Conservation (phyloP, 2,888 invertebrate genomes). For the Calephelis perditalis region DNA sequence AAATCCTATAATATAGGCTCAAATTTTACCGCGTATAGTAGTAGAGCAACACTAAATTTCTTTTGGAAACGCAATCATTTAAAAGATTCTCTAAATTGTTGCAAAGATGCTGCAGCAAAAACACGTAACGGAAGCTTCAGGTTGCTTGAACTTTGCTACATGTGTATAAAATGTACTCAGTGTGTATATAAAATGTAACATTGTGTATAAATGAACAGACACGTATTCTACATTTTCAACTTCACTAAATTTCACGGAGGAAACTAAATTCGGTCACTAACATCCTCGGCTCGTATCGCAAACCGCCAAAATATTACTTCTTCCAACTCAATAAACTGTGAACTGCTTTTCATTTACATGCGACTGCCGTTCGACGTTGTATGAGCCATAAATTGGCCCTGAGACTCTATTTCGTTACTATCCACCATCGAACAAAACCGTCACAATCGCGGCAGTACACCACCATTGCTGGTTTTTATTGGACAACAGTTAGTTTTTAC, state of each 20-base stretch:
- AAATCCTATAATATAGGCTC: no score
- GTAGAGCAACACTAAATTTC: no score
- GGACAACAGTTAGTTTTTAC: no score
- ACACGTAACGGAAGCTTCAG: no score
- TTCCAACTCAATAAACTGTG: slow-evolving; percentile 46
- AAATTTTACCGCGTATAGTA: no score
- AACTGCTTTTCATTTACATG: slow-evolving; percentile 49
- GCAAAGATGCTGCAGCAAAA: no score
- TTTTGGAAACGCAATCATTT: no score
- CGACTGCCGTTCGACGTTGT: slow-evolving; percentile 41
- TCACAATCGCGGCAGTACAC: slow-evolving; percentile 12
- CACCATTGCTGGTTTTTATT: slow-evolving; percentile 28
- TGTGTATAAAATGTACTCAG: no score
- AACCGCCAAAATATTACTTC: slow-evolving; percentile 37
- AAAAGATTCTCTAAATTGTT: no score
- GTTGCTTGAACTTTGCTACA: no score
- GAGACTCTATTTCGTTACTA: slow-evolving; percentile 37
- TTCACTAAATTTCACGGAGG: not conserved
- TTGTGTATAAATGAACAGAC: no score
- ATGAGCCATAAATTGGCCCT: slow-evolving; percentile 48
- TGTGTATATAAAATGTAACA: no score
- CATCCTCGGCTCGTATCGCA: slow-evolving; percentile 10
- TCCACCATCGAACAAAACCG: slow-evolving; percentile 25
- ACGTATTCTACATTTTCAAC: not conserved
- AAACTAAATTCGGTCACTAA: slow-evolving; percentile 13